phyloP scores from a whole-genome alignment of 1,140 invertebrate species.

The Panulirus ornatus region DNA sequence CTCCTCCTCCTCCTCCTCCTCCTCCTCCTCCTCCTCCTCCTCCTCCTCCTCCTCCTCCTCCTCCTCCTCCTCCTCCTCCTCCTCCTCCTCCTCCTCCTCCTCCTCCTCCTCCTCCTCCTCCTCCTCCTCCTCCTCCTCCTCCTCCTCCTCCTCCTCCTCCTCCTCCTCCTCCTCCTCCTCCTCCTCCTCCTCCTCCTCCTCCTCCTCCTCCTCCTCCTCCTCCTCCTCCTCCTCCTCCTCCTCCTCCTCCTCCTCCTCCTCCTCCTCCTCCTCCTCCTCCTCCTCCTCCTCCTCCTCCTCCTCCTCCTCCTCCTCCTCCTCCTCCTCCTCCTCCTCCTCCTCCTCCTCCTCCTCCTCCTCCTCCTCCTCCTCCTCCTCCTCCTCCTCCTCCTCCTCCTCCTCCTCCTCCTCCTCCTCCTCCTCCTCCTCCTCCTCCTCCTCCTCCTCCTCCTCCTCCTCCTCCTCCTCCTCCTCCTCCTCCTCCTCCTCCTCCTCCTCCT shows the following conservation, averaged over 20 bases:
- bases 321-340: too few relatives aligned
- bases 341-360: too few relatives aligned
- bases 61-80: neutral
- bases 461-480: too few relatives aligned
- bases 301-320: too few relatives aligned
- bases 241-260: neutral
- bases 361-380: neutral
- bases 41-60: neutral
- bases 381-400: neutral
- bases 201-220: neutral
- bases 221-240: neutral
- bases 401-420: neutral
- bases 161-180: neutral
- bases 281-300: neutral
- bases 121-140: too few relatives aligned
- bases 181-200: neutral
- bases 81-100: neutral
- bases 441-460: too few relatives aligned
- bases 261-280: neutral
- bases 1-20: neutral
- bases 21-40: neutral
- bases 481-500: too few relatives aligned
- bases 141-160: neutral
- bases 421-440: neutral
- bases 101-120: neutral